Percentiles rank a stretch among this genome's conserved stretches.
Conservation (phyloP, 2,113 vertebrate genomes). For the Solea senegalensis region DNA sequence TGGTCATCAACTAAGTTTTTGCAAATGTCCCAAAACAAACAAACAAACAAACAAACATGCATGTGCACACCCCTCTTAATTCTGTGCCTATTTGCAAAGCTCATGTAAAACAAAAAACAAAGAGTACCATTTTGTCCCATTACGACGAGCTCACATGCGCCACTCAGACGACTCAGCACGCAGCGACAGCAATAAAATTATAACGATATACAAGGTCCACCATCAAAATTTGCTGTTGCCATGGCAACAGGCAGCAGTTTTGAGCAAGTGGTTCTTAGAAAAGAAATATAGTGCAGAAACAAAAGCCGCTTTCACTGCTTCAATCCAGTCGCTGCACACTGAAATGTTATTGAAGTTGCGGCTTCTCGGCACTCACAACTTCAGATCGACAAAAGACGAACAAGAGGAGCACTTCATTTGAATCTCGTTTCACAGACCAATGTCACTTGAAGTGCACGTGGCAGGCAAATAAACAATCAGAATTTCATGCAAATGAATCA, state of each 20-base stretch:
- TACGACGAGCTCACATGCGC: background rate
- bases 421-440: background rate
- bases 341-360: background rate
- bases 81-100: no score
- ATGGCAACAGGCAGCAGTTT: constrained; percentile 75
- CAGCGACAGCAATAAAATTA: constrained; percentile 72
- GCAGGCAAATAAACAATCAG: background rate
- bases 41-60: background rate
- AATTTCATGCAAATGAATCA: constrained; percentile 21
- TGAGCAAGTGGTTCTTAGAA: constrained; percentile 64
- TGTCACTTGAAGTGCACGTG: constrained; percentile 2
- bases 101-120: no score
- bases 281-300: constrained; percentile 46
- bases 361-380: background rate
- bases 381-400: constrained; percentile 1
- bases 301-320: constrained; percentile 36
- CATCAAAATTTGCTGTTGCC: constrained; percentile 78
- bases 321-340: constrained; percentile 15
- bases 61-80: no score
- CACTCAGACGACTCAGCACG: constrained; percentile 54
- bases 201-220: constrained; percentile 71
- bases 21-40: background rate
- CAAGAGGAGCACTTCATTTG: background rate
- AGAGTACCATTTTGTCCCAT: no score
- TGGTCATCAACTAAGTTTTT: background rate